A percentile compares a stretch with the other conserved stretches of the same genome.
phyloP scores from a whole-genome alignment of 2,797 vertebrate genomes.

The Australoheros facetus region DNA sequence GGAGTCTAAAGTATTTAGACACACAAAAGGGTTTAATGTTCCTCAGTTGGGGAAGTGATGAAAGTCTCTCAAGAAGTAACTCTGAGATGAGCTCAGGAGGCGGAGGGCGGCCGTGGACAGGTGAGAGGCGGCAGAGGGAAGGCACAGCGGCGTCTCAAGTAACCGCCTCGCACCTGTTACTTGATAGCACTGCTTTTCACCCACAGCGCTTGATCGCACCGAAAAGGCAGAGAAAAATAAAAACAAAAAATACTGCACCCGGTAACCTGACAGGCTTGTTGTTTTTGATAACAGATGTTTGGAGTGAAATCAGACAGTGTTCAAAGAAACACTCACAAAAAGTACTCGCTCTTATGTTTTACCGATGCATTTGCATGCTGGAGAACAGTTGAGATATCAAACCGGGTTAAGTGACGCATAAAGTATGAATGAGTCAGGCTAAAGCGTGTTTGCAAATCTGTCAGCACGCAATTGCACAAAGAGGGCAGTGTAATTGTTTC shows the following conservation, averaged over 20 bases:
- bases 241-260: background rate
- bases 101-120: conserved; percentile 40
- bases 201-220: conserved; percentile 37
- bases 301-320: conserved; percentile 41
- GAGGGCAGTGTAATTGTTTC: conserved; percentile 32
- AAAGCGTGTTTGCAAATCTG: conserved; percentile 42
- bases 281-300: conserved; percentile 53
- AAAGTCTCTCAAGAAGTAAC: conserved; percentile 65
- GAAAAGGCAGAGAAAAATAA: conserved; percentile 21
- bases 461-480: conserved; percentile 25
- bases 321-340: conserved; percentile 52
- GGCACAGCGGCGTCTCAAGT: conserved; percentile 66
- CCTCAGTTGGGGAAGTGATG: conserved; percentile 65
- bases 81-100: conserved; percentile 36
- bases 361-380: conserved; percentile 37
- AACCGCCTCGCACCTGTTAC: conserved; percentile 62
- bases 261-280: conserved; percentile 19
- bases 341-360: conserved; percentile 21
- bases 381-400: conserved; percentile 52
- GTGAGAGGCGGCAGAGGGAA: conserved; percentile 55
- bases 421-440: conserved; percentile 45
- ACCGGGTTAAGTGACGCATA: conserved; percentile 57
- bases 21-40: conserved; percentile 76
- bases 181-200: conserved; percentile 45
- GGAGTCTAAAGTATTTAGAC: conserved; percentile 69